Percentiles rank a stretch among this genome's conserved stretches.
Evolutionary conservation across 2,888 invertebrate genomes (phyloP).

Genomic region (Cantharis rufa): DNA sequence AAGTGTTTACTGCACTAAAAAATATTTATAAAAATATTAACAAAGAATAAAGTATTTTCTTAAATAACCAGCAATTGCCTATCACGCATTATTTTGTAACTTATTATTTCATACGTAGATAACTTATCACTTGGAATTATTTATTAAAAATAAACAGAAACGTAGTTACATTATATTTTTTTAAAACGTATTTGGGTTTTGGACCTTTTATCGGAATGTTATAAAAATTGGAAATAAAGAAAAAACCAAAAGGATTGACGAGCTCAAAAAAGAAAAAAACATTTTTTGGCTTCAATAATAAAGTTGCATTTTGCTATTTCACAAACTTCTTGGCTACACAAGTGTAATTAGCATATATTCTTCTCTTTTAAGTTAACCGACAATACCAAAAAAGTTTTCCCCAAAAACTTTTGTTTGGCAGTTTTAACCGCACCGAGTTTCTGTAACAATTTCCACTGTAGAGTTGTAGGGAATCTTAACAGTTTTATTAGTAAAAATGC

Average conservation of each 20-base stretch:
- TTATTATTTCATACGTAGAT: not conserved
- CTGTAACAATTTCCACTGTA: too few species aligned
- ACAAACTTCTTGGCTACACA: not conserved
- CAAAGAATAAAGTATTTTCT: not conserved
- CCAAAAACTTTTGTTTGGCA: not conserved
- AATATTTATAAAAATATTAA: conserved; percentile 1
- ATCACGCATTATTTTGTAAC: not conserved
- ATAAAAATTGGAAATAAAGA: not conserved
- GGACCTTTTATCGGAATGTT: not conserved
- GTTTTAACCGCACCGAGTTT: too few species aligned
- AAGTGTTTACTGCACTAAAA: conserved; percentile 17
- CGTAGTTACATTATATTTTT: not conserved
- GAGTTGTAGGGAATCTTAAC: too few species aligned
- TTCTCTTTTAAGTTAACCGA: not conserved
- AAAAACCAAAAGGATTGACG: not conserved
- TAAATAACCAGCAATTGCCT: not conserved
- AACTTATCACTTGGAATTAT: not conserved
- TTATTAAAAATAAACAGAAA: not conserved
- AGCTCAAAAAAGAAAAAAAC: not conserved
- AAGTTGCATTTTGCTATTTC: not conserved
- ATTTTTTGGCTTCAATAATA: not conserved
- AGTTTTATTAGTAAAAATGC: not conserved
- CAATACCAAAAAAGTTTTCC: not conserved
- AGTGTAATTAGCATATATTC: not conserved
- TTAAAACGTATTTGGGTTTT: not conserved